Evolutionary conservation across 2,113 vertebrate genomes (phyloP), one percentile per base, ranked within the genome.

Genomic region (Actenoides hombroni): DNA sequence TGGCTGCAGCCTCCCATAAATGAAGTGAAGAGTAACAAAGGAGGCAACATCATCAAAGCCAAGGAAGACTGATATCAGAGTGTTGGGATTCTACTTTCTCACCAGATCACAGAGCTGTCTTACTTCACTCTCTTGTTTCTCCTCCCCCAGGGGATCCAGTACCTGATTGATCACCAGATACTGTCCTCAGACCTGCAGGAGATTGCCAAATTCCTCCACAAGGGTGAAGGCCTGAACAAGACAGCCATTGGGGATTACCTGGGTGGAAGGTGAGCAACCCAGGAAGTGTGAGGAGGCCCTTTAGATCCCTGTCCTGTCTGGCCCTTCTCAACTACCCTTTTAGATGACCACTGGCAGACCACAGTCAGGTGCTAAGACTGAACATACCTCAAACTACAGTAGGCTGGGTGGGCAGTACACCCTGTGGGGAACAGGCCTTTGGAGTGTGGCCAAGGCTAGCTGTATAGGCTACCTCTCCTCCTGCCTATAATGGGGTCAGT

Each of bases 161-260:
- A 98, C 76, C 97, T 99, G 91, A 98, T 67, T 20, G 98, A 99
- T 35, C 98, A 98, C 9, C 97, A 98, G 54, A 91, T 99, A 21
- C 91, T 99, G 95, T 97, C 98, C 16, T 86, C 97, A 54, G 79
- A 96, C 1, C 94, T 98, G 24, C 97, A 96, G 37, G 96, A 98
- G 51, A 98, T 99, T 0, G 99, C 99, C 12, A 98, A 95, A 85
- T 99, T 99, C 97, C 98, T 99, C 46, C 99, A 99, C 97, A 99
- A 99, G 87, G 99, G 99, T 14, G 99, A 99, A 86, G 99, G 99
- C 31, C 98, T 99, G 94, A 99, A 99, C 97, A 99, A 99, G 97
- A 99, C 98, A 3, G 99, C 99, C 85, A 99, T 99, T 7, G 99
- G 99, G 75, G 98, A 98, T 83, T 99, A 99, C 95, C 91, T 99